Evolutionary conservation across 2,888 invertebrate genomes (phyloP), one percentile per base, ranked within the genome.

Genomic region (Drosophila paranaensis): DNA sequence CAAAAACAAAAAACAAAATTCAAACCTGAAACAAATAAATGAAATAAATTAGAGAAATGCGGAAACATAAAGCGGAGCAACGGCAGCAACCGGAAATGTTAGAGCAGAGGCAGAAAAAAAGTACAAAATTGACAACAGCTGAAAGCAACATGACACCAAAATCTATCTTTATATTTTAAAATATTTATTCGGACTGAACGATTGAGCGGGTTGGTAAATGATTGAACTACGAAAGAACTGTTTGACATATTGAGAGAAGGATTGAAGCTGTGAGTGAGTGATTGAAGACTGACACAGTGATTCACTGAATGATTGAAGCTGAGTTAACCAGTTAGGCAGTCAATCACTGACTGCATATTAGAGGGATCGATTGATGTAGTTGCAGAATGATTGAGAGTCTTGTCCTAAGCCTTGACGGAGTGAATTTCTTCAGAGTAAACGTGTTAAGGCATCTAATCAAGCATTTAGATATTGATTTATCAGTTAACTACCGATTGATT

Each of bases 41-140:
- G 86, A 88, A 88, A 89, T 89, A 88, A 89, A 89, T 89, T 89
- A 86, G 88, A 86, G 86, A 89, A 88, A 80, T 85, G 77, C 76
- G 79, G 81, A 60, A 73, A 69, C 62, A 74, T 40, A 65, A 63
- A 61, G 14, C 39, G 20, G 2, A 43, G 42, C 10, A 53, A 62
- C 61, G n/a, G 27, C 10, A n/a, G 10, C 35, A 48, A 56, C 73
- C 81, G 79, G 86, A 83, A 75, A 82, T 84, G 82, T 84, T 87
- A 73, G 88, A 74, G 61, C 63, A 71, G 35, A 60, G 61, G 60
- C 57, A 45, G 30, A 39, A 56, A 45, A 63, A 27, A 16, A 27
- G 40, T 30, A n/a, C n/a, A 48, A 42, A 20, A 61, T 16, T 8
- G 10, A 33, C 35, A 20, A 53, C 37, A 53, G 14, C 35, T 25